Base-by-base conservation (phyloP, 2,888 invertebrate genomes). In the Amphimallon solstitiale region DNA sequence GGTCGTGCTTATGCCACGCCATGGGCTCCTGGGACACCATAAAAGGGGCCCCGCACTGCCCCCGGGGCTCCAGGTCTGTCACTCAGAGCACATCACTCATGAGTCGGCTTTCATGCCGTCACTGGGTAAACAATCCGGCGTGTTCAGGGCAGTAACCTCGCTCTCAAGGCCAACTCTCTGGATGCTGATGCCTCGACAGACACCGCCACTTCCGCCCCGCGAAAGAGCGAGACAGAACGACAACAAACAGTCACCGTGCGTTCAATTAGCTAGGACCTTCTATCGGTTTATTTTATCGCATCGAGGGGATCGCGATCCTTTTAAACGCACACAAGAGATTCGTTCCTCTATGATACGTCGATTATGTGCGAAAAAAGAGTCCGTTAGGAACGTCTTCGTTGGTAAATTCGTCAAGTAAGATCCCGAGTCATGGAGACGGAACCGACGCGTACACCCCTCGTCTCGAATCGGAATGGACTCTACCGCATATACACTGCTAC, bases 1-100 rank as follows among this genome's bases (percentile, higher is more conserved):
- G 89, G 84, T 89, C 89, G 85, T 90, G 89, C 84, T 89, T 89
- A 82, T 89, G 89, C 89, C 90, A 90, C 85, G 89, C 89, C 88
- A 88, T 88, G 84, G 87, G 86, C 85, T 86, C 86, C 75, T 75
- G 75, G 74, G 76, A 77, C 71, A 75, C 76, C 75, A 77, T 76
- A 68, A 65, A 66, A 68, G 72, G 75, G 75, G 76, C 78, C 75
- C 78, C 77, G 70, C 77, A 84, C 73, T 77, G 85, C 85, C 86
- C 86, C 85, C 75, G 85, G 84, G 86, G 86, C 86, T 87, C 87
- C 87, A 86, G 86, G 84, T 85, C 86, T 85, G 71, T 74, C 72
- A 74, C 72, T 72, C 70, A 66, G 65, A 67, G 67, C 72, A 71
- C 72, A 71, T 70, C 73, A 73, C 73, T 71, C 71, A 70, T 72